Percentiles rank a stretch among this genome's conserved stretches.
Conservation (phyloP, 2,113 vertebrate genomes). For the Lagopus leucura region DNA sequence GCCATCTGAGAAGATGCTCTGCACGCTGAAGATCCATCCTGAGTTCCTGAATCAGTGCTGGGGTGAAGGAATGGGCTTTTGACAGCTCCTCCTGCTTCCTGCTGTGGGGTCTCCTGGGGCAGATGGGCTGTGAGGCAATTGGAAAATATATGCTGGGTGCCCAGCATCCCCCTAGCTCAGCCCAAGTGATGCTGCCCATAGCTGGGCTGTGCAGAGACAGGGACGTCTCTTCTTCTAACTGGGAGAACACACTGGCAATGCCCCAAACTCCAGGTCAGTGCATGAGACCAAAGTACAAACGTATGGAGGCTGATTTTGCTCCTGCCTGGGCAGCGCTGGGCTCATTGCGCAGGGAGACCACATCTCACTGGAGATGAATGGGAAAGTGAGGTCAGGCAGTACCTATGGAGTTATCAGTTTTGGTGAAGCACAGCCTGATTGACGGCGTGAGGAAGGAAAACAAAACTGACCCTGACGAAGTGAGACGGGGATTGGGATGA, state of each 20-base stretch:
- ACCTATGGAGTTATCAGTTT: not conserved
- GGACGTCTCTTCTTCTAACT: not conserved
- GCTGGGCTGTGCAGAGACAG: not conserved
- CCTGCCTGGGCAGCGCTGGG: not conserved
- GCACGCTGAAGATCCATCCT: not conserved
- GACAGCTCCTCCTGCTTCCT: not conserved
- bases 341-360: accelerated
- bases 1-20: not conserved
- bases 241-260: not conserved
- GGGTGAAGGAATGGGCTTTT: not conserved
- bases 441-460: not conserved
- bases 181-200: not conserved
- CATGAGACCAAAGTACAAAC: accelerated
- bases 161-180: accelerated
- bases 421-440: not conserved
- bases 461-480: not conserved
- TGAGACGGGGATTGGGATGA: accelerated
- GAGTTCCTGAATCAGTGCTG: not conserved
- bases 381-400: not conserved
- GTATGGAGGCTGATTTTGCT: not conserved
- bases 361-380: not conserved
- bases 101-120: not conserved
- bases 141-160: not conserved
- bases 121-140: accelerated
- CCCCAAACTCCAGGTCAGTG: not conserved